Percentiles rank a stretch among this genome's conserved stretches.
phyloP scores from a whole-genome alignment of 2,797 vertebrate genomes.

The Sebastes nivosus region DNA sequence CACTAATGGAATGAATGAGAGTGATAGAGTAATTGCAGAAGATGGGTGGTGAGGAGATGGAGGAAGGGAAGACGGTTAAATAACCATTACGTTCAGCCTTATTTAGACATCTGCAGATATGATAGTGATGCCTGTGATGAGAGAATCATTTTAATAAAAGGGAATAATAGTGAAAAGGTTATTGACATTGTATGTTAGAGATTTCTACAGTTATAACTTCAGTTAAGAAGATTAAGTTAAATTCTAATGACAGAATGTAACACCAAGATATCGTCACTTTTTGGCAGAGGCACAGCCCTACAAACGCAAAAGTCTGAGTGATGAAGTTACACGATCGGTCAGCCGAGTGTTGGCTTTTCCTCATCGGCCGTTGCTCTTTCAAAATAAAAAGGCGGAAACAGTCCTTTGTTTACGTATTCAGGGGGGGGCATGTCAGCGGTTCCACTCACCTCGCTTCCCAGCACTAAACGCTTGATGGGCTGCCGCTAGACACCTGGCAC shows the following conservation, averaged over 20 bases:
- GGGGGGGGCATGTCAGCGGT: too few species aligned
- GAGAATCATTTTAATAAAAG: background rate
- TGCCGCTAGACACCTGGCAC: too few species aligned
- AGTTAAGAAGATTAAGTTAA: background rate
- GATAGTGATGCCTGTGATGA: background rate
- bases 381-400: too few species aligned
- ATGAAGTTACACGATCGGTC: too few species aligned
- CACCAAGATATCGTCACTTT: too few species aligned
- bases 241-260: background rate
- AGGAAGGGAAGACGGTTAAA: background rate
- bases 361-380: too few species aligned
- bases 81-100: background rate
- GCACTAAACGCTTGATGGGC: rapidly evolving
- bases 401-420: too few species aligned
- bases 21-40: background rate
- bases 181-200: too few species aligned
- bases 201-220: background rate
- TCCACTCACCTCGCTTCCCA: too few species aligned
- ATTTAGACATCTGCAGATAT: background rate
- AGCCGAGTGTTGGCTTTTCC: too few species aligned
- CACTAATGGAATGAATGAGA: background rate
- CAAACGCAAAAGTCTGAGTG: too few species aligned
- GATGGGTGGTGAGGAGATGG: background rate
- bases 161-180: background rate
- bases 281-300: too few species aligned